Base-by-base conservation (phyloP, 1,140 invertebrate genomes). In the Philopotamus ludificatus region DNA sequence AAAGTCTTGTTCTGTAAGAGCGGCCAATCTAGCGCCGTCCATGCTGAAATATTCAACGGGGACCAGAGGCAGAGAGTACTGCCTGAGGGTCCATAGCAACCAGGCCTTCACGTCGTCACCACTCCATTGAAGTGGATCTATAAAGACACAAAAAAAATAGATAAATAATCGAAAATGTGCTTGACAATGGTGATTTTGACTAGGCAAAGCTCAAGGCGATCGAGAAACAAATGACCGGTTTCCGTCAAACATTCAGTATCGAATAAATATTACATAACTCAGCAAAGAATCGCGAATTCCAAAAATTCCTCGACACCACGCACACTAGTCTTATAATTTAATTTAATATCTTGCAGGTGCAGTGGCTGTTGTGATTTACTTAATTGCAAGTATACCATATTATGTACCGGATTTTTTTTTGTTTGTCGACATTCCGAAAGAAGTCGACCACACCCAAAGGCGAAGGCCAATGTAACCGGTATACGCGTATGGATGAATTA, bases 41-140 rank as follows among this genome's bases (percentile, higher is more conserved):
- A 94, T 85, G 67, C 89, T 86, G 77, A 94, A 92, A 72, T 87
- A 86, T 62, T 90, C 87, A 18, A 87, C 76, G 21, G 84, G 83
- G 23, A 89, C 86, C 72, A 84, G 82, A 0, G 85, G 85, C 66
- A 92, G 77, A 71, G 87, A 85, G 72, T 89, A 89, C 74, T 94
- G 90, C 72, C 87, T 83, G 44, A 89, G 82, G 54, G 91, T 93
- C 87, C 89, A 94, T 73, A 89, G 84, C 20, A 95, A 83, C 93
- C 94, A 96, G 0, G 89, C 85, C 47, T 89, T 87, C 3, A 95
- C 93, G 72, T 96, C 89, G 39, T 85, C 84, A 4, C 83, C 79
- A 61, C 86, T 91, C 94, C 94, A 97, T 65, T 86, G 84, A 72
- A 85, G 83, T 41, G 94, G 93, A 84, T 95, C 93, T 96, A 77